Base-by-base conservation (phyloP, 2,797 vertebrate genomes). In the Phrynocephalus vlangalii region DNA sequence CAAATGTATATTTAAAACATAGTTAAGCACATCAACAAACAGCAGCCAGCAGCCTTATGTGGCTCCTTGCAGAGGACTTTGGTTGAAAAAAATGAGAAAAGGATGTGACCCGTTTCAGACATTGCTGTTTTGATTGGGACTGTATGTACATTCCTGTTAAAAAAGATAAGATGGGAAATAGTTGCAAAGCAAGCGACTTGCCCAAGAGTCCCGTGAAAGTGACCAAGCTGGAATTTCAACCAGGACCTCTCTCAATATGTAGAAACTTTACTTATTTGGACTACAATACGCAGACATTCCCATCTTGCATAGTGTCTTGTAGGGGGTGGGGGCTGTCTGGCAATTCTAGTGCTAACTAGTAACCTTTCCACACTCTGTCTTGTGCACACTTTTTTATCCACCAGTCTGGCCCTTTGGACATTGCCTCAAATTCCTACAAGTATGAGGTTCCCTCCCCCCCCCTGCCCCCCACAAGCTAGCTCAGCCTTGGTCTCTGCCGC, bases 141-240 rank as follows among this genome's bases (percentile, higher is more conserved):
- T n/a, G 28, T 7, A 3, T 15, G 10, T 26, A 10, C 44, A 73
- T 72, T 79, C 10, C 76, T 50, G 13, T 80, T 75, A 77, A 77
- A 76, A 44, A 80, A 44, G 28, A 56, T 28, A n/a, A 70, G 68
- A 38, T 13, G 2, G 24, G 18, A 11, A 48, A 26, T 28, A 7
- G 15, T 52, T 44, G 68, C 26, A 63, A 86, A 79, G 81, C 44
- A 84, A 83, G 77, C 24, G 6, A 87, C 56, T n/a, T 80, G 30
- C 67, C 50, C 78, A 86, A 6, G 52, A 38, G 15, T 84, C 67
- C 9, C 30, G 3, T 38, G 33, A 38, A 86, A 38, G 38, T 38
- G 77, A 66, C 56, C 48, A 7, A 81, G 30, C 44, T 56, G 33
- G 60, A 22, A 76, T 68, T 68, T 85, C 78, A 81, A 88, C 30